Evolutionary conservation across 1,140 invertebrate genomes (phyloP).

Genomic region (Copidosoma floridanum): DNA sequence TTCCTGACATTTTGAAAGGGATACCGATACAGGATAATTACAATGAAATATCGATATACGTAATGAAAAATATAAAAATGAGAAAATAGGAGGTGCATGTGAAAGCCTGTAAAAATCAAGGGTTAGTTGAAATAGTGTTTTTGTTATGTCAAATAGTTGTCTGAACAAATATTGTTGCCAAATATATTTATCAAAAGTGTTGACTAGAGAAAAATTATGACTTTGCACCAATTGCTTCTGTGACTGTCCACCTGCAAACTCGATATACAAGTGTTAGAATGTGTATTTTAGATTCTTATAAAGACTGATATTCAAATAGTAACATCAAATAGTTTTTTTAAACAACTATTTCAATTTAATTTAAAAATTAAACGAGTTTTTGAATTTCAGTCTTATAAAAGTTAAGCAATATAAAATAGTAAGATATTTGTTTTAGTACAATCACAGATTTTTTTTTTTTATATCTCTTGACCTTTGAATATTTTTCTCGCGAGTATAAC

Average conservation of each 20-base stretch:
- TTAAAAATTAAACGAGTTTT: too few species aligned
- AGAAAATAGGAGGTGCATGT: neutral
- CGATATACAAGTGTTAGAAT: conserved; percentile 45
- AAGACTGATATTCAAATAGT: too few species aligned
- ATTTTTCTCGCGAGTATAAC: too few species aligned
- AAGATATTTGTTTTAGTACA: too few species aligned
- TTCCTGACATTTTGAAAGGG: conserved; percentile 14
- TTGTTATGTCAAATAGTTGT: conserved; percentile 1
- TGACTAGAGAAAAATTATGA: conserved; percentile 15
- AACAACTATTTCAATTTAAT: too few species aligned
- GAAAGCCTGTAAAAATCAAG: conserved; percentile 23
- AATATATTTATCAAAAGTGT: conserved; percentile 18
- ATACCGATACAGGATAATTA: conserved; percentile 19
- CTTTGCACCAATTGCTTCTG: conserved; percentile 31
- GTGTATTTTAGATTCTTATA: too few species aligned
- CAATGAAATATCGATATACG: conserved; percentile 10
- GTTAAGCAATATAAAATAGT: too few species aligned
- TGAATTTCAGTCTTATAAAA: too few species aligned
- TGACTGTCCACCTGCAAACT: conserved; percentile 48
- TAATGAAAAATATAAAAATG: conserved; percentile 16
- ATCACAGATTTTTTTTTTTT: too few species aligned
- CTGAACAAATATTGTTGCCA: conserved; percentile 16
- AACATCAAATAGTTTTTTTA: too few species aligned
- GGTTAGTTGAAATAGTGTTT: conserved; percentile 18
- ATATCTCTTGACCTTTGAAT: too few species aligned